A percentile compares a stretch with the other conserved stretches of the same genome.
Conservation (phyloP, 2,797 vertebrate genomes). For the Phyllotis vaccarum region DNA sequence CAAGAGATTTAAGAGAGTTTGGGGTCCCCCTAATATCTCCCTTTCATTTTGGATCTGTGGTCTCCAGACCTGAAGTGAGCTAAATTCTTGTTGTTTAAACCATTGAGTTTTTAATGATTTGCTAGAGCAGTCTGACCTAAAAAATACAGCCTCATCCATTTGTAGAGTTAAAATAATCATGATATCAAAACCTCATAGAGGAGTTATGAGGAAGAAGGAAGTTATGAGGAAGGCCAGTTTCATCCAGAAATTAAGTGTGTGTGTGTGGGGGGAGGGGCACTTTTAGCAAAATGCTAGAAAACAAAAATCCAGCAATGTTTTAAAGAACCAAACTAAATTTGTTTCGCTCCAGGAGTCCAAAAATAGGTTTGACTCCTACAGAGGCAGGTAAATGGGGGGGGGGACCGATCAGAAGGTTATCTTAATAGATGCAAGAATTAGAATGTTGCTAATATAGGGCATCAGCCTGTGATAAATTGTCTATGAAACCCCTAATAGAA, state of each 20-base stretch:
- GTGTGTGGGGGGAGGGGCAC: neutral
- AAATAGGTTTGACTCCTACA: neutral
- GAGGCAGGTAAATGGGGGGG: neutral
- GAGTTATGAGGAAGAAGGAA: neutral
- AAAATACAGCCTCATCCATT: neutral
- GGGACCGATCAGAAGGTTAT: neutral
- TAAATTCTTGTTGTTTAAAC: neutral
- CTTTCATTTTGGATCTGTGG: neutral
- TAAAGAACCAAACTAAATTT: constrained; percentile 12
- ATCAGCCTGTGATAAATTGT: neutral
- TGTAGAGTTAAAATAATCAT: neutral
- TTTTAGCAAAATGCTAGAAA: neutral
- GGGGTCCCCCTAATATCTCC: neutral
- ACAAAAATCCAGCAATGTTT: neutral
- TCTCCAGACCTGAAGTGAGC: neutral
- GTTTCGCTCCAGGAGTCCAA: neutral
- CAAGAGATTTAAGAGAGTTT: neutral
- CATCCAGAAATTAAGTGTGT: neutral
- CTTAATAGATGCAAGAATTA: neutral
- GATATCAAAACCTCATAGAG: neutral
- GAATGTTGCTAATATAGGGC: neutral
- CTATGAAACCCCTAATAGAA: neutral
- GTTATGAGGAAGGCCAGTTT: neutral
- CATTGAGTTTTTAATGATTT: neutral
- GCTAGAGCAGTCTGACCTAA: neutral